Evolutionary conservation across 2,113 vertebrate species (phyloP), one percentile per base, ranked within the genome.

Genomic region (Notarius quadriscutis): DNA sequence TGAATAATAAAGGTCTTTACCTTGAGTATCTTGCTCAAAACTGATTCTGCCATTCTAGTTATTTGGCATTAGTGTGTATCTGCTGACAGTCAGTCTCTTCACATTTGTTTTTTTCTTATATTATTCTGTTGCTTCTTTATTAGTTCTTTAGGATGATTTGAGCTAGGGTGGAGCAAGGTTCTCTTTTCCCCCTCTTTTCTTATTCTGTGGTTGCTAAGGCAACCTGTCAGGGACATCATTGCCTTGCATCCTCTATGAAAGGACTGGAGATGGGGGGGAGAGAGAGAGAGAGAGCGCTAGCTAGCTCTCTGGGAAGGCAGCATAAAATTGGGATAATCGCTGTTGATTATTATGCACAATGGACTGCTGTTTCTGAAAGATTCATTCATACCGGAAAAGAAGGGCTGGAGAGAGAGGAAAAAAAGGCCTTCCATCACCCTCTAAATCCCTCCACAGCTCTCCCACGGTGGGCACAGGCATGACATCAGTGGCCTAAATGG

Each of bases 271-370:
- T 67, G 79, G 84, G 18, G 71, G 48, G 85, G 86, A 84, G 30
- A 30, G 30, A 58, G 30, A 58, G 77, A 86, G 85, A 86, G 74
- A 80, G 87, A 84, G 63, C 62, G 15, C 75, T 25, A 65, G 67
- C 34, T 25, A 87, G 67, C 74, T 83, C 92, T 92, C 92, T 92
- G 91, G 92, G 93, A 94, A 94, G 92, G 94, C 94, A 93, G 93
- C 94, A 95, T 95, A 95, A 95, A 95, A 96, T 94, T 48, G 89
- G 94, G 93, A 95, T 96, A 96, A 96, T 95, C 95, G 93, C 91
- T 83, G 94, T 94, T 94, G 94, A 95, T 96, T 95, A 95, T 94
- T 90, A 87, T 84, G 90, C 92, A 96, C 95, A 96, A 95, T 93
- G 92, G 92, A 90, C 91, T 90, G 91, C 91, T 62, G 93, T 93